Percentiles rank a stretch among this genome's conserved stretches.
These are phyloP conservation scores for Lineus longissimus DNA, from an alignment of 1,140 invertebrate genomes.

Conservation along the genomic window DNA sequence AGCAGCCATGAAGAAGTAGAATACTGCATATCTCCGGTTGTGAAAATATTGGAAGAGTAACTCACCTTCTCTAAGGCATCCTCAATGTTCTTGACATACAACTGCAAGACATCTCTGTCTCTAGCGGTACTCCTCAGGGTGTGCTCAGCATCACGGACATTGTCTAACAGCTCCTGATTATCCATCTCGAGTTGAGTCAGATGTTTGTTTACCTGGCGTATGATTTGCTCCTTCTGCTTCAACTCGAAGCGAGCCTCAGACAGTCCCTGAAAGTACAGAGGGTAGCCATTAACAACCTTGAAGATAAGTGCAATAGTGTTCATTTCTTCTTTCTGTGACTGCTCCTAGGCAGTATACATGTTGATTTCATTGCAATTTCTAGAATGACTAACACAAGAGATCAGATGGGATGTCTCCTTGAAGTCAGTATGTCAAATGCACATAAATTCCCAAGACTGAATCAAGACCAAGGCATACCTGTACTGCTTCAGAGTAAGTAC, in stretches of 20 bases:
- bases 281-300: neutral
- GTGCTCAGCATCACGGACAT: constrained; percentile 45
- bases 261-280: constrained; percentile 27
- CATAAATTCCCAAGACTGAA: too few relatives aligned
- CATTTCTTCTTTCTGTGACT: too few relatives aligned
- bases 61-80: constrained; percentile 33
- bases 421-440: too few relatives aligned
- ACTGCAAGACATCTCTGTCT: constrained; percentile 40
- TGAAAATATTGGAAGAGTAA: neutral
- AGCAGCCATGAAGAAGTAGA: neutral
- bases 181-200: constrained; percentile 36
- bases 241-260: constrained; percentile 37
- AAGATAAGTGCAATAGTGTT: too few relatives aligned
- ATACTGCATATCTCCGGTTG: neutral
- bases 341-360: too few relatives aligned
- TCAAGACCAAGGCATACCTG: constrained; percentile 30
- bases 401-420: too few relatives aligned
- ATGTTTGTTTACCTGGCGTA: constrained; percentile 41
- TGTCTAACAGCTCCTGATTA: constrained; percentile 34
- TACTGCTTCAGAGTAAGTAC: constrained; percentile 34
- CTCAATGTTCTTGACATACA: constrained; percentile 40
- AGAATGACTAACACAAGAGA: too few relatives aligned
- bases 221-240: constrained; percentile 37
- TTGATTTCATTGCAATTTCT: too few relatives aligned
- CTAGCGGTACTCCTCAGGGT: constrained; percentile 38